Evolutionary conservation across 2,888 invertebrate genomes (phyloP), one percentile per base, ranked within the genome.

Genomic region (Rhingia rostrata): DNA sequence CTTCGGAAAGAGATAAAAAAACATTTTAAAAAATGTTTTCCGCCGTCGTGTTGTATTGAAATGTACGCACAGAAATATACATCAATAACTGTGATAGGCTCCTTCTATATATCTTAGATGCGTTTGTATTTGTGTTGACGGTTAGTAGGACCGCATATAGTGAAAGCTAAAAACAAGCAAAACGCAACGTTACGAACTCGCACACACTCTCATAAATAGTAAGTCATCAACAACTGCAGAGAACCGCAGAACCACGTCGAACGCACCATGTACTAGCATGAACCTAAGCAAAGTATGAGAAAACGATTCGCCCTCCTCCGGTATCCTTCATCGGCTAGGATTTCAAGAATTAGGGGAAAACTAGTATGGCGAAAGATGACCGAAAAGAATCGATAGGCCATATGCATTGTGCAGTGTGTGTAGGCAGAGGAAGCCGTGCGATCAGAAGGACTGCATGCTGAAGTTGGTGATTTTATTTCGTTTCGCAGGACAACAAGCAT

Each of bases 311-410:
- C 56, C 54, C 43, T 47, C 51, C 61, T 64, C 22, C 63, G 78
- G 12, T 58, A 78, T 78, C 72, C 73, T 83, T 83, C 73, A 67
- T 74, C 83, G 74, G 60, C 69, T 66, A 70, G 80, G 64, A 75
- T 70, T 79, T 75, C 60, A 74, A 72, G 80, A 80, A 84, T 80
- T 75, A 80, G 84, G 80, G 84, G 80, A 74, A 83, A 84, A 80
- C 63, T 70, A 47, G 74, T 70, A 74, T 70, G 80, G 66, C 70
- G 80, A 84, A 84, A 84, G 84, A 84, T 80, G 80, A 75, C 80
- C 84, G 66, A 84, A 84, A 79, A 84, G 84, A 84, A 84, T 84
- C 75, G 80, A 80, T 75, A 61, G 69, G 54, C 22, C 67, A 73
- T 67, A 78, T 82, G 84, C 79, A 56, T 35, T 37, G 54, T 12